Conservation (phyloP, 2,113 vertebrate genomes). For the Gadus macrocephalus region DNA sequence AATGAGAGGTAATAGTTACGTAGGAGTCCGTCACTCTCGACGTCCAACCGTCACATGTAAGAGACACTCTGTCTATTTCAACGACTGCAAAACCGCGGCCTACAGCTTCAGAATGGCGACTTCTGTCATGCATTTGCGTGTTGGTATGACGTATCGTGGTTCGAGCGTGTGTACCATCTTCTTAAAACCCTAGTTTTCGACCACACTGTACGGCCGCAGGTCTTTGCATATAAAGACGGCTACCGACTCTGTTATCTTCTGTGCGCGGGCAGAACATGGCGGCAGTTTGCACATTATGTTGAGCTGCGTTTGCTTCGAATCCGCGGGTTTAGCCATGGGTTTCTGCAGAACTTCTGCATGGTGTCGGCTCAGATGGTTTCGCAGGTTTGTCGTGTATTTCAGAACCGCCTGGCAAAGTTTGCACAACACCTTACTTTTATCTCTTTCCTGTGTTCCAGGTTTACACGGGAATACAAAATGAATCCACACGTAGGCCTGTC, state of each 20-base stretch:
- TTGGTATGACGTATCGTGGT: neutral
- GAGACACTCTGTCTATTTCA: neutral
- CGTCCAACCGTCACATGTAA: too few relatives aligned
- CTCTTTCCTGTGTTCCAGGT: neutral
- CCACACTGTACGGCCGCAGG: neutral
- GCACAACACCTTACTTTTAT: neutral
- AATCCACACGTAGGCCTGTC: too few relatives aligned
- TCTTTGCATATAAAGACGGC: neutral
- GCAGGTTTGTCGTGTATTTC: conserved; percentile 1
- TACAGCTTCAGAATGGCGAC: too few relatives aligned
- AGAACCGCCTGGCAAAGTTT: neutral
- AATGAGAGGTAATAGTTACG: neutral
- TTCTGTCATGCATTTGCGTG: too few relatives aligned
- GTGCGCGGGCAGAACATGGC: neutral
- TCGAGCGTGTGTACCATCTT: neutral
- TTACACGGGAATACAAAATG: neutral
- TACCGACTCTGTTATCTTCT: neutral
- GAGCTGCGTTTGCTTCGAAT: neutral
- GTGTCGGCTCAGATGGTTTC: neutral
- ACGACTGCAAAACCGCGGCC: too few relatives aligned
- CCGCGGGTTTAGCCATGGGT: neutral
- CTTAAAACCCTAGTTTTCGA: neutral
- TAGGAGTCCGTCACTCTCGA: neutral
- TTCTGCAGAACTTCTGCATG: neutral
- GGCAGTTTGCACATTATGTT: neutral